Conservation (phyloP, 2,888 invertebrate species). For the Panopea generosa region DNA sequence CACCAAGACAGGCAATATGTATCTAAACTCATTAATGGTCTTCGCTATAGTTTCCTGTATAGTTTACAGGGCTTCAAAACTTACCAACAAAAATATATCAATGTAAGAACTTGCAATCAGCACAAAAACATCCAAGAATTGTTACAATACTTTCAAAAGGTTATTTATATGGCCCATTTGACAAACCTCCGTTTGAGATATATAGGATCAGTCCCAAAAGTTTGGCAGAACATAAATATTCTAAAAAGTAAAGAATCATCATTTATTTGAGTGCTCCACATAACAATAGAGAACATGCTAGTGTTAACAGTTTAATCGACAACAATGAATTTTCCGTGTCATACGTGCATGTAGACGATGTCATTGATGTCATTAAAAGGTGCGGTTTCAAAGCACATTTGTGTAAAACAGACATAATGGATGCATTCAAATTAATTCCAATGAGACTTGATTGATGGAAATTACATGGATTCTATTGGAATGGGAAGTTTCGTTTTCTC, state of each 20-base stretch:
- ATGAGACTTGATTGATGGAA: conserved; percentile 41
- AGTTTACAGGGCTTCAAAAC: not conserved
- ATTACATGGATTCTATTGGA: conserved; percentile 51
- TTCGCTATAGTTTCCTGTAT: conserved; percentile 7
- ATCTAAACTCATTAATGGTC: not conserved
- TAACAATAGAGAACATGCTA: conserved; percentile 31
- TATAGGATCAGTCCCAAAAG: conserved; percentile 52
- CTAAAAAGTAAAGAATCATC: conserved; percentile 52
- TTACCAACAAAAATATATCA: not conserved
- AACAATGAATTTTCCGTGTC: conserved; percentile 44
- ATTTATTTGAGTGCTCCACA: conserved; percentile 62
- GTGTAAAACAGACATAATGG: conserved; percentile 51
- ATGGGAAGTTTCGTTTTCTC: conserved; percentile 25
- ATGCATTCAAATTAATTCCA: conserved; percentile 55
- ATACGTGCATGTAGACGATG: conserved; percentile 59
- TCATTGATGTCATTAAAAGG: conserved; percentile 36
- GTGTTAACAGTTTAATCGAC: conserved; percentile 58
- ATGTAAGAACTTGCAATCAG: conserved; percentile 50
- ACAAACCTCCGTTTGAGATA: conserved; percentile 25
- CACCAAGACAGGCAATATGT: conserved; percentile 17
- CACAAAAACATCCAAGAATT: conserved; percentile 34
- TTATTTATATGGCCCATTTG: conserved; percentile 52
- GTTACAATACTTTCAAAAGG: conserved; percentile 49
- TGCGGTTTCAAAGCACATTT: conserved; percentile 25
- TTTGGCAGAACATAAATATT: conserved; percentile 51